phyloP scores from a whole-genome alignment of 2,113 vertebrate genomes.

The Mormoops blainvillei region DNA sequence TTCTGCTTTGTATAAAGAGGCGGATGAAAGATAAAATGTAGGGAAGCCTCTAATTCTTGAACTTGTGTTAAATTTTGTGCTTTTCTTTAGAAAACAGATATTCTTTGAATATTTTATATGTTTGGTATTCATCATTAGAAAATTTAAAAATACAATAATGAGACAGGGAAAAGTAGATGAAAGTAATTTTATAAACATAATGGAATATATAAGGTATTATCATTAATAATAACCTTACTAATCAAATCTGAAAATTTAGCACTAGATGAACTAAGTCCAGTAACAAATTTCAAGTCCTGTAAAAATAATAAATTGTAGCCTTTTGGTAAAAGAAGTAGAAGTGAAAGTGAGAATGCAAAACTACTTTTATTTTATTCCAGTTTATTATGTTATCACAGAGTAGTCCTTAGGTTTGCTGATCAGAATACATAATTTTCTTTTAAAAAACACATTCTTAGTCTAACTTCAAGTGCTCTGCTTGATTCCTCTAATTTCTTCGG shows the following conservation, averaged over 20 bases:
- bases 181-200: background rate
- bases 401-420: background rate
- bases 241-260: slow-evolving; percentile 1
- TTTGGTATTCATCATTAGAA: background rate
- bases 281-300: background rate
- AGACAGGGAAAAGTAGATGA: background rate
- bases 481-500: background rate
- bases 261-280: background rate
- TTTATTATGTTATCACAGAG: background rate
- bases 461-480: background rate
- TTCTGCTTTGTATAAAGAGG: background rate
- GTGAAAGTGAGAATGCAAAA: background rate
- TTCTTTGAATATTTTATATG: background rate
- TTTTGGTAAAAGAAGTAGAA: background rate
- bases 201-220: background rate
- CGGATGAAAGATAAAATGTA: background rate
- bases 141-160: background rate
- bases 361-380: background rate
- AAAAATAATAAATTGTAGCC: background rate
- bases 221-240: background rate
- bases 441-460: background rate
- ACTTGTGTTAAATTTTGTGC: background rate
- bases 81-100: background rate
- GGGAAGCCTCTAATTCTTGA: background rate
- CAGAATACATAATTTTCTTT: background rate